Evolutionary conservation across 2,797 vertebrate species (phyloP), one percentile per base, ranked within the genome.

Genomic region (Catharus ustulatus): DNA sequence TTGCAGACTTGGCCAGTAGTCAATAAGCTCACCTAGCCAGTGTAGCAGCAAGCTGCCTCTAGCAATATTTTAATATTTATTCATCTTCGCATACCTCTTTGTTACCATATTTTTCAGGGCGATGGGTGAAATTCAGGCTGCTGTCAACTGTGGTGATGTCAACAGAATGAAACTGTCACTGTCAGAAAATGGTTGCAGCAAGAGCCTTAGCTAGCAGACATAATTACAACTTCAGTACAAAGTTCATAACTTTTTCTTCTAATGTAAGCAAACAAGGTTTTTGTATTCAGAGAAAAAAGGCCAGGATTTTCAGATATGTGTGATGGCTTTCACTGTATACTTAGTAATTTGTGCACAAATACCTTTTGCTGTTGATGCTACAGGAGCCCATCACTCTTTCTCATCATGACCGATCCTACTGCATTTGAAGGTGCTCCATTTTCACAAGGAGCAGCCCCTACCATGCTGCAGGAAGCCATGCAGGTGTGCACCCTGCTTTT

Each of bases 401-500:
- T 75, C 62, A 34, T 16, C 19, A 1, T 27, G 49, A 63, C 13
- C 83, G 46, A 27, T 18, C 58, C 87, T 67, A 15, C 23, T 75
- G 58, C 16, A 3, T 69, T 72, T 84, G 76, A 94, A 89, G 45
- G 68, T 38, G 55, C 46, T 85, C 67, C 7, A 5, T 79, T 95
- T 93, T 92, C 54, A 45, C 21, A 52, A 89, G 85, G 81, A 94
- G 12, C 52, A 79, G 68, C 27, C 48, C 52, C 57, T 40, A 2
- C 13, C 0, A 0, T 36, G 79, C 63, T 68, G 45, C n/a, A 85
- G 76, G 80, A 88, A 77, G 71, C 24, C 36, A 5, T 16, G 59
- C 85, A 94, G 84, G 68, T 91, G 82, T 80, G 69, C n/a, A 68
- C 16, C 23, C 55, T 78, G 58, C 59, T 83, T 67, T 93, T 84